phyloP scores from a whole-genome alignment of 2,888 invertebrate species.

The Tinea trinotella region DNA sequence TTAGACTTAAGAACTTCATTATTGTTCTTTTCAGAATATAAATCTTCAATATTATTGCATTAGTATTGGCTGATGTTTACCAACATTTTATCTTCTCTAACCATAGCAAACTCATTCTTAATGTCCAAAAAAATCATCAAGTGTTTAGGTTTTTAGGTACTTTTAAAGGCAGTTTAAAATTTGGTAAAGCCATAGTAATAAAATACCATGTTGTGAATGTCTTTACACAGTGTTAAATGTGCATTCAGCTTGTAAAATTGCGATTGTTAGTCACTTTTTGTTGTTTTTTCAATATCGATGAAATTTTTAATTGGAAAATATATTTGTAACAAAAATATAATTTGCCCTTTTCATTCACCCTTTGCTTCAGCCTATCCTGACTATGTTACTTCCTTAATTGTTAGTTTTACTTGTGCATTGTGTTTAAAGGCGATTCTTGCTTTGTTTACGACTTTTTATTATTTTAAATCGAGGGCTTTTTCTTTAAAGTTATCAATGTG shows the following conservation, averaged over 20 bases:
- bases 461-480: not conserved
- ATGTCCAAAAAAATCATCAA: too few relatives aligned
- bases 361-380: constrained; percentile 31
- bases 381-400: constrained; percentile 31
- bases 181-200: too few relatives aligned
- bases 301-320: constrained; percentile 53
- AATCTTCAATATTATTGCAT: constrained; percentile 31
- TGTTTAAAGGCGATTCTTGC: not conserved
- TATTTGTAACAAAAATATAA: constrained; percentile 56
- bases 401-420: constrained; percentile 3
- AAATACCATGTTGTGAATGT: constrained; percentile 32
- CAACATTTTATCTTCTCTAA: too few relatives aligned
- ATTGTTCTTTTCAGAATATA: not conserved
- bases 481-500: too few relatives aligned
- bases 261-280: constrained; percentile 45
- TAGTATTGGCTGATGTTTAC: too few relatives aligned
- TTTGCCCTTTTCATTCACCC: constrained; percentile 65
- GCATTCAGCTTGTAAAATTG: constrained; percentile 56
- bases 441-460: not conserved
- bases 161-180: too few relatives aligned
- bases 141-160: too few relatives aligned
- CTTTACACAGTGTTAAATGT: constrained; percentile 45
- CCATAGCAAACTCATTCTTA: too few relatives aligned
- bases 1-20: not conserved
- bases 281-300: constrained; percentile 62